Evolutionary conservation across 1,140 invertebrate genomes (phyloP).

Genomic region (Sycophila sp.): DNA sequence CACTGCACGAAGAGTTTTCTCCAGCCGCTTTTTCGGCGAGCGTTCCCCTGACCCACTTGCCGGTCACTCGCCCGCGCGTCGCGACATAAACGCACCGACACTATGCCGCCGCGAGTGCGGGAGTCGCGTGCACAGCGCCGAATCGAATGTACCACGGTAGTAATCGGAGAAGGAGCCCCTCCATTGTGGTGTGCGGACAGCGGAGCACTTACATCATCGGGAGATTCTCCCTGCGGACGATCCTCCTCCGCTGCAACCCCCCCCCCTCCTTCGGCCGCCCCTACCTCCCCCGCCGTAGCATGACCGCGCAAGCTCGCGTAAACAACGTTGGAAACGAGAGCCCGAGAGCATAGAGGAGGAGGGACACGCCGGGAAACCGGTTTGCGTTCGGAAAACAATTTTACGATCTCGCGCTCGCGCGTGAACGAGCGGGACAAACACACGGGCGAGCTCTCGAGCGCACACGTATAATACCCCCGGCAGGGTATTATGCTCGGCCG

Average conservation of each 20-base stretch:
- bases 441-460: not conserved
- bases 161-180: not conserved
- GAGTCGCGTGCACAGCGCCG: not conserved
- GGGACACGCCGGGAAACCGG: slow-evolving; percentile 48
- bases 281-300: slow-evolving; percentile 34
- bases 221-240: slow-evolving; percentile 38
- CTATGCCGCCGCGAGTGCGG: too few species aligned
- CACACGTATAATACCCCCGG: not conserved
- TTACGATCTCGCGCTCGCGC: slow-evolving; percentile 52
- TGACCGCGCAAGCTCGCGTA: slow-evolving; percentile 62
- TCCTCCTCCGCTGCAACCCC: not conserved
- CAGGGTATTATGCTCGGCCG: not conserved
- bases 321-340: slow-evolving; percentile 63
- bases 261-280: not conserved
- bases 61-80: not conserved
- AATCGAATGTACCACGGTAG: not conserved
- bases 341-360: slow-evolving; percentile 46
- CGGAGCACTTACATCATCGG: slow-evolving; percentile 26
- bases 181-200: slow-evolving; percentile 1
- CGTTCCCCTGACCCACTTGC: not conserved
- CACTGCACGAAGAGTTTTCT: too few species aligned
- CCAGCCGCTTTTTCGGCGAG: not conserved
- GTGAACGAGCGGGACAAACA: slow-evolving; percentile 3
- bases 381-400: slow-evolving; percentile 62
- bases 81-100: not conserved